Conservation (phyloP, 1,140 invertebrate genomes). For the Meloidogyne exigua region DNA sequence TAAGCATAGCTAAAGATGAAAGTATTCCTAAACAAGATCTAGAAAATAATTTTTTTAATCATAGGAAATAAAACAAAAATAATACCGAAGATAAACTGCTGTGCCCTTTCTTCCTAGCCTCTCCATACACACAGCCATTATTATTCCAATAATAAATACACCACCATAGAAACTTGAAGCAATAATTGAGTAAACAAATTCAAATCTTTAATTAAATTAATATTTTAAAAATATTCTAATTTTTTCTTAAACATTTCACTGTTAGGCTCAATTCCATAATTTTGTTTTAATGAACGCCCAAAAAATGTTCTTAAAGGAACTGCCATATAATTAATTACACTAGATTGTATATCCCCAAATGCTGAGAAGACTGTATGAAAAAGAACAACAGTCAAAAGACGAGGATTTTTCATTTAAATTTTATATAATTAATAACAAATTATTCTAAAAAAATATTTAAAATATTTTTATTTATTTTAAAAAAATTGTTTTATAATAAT, state of each 20-base stretch:
- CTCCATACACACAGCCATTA: constrained; percentile 52
- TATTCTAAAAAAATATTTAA: not conserved
- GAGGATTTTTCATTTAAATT: constrained; percentile 17
- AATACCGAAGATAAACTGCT: constrained; percentile 43
- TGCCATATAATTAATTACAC: constrained; percentile 19
- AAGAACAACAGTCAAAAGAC: constrained; percentile 10
- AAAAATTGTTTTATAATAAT: not conserved
- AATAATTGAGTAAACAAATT: constrained; percentile 41
- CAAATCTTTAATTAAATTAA: constrained; percentile 38
- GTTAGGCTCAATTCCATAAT: not conserved
- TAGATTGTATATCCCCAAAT: constrained; percentile 18
- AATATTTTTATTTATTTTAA: not conserved
- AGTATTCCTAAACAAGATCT: constrained; percentile 43
- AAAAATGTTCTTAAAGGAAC: constrained; percentile 21
- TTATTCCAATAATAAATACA: constrained; percentile 38
- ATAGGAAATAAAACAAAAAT: not conserved
- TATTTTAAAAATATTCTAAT: not conserved
- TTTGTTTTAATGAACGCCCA: constrained; percentile 3
- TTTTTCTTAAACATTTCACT: constrained; percentile 14
- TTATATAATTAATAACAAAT: not conserved
- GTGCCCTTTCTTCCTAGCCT: constrained; percentile 47
- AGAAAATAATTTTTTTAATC: not conserved
- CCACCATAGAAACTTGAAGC: constrained; percentile 48
- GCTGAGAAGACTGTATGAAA: constrained; percentile 17
- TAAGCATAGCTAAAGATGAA: constrained; percentile 37